A percentile compares a stretch with the other conserved stretches of the same genome.
Conservation (phyloP, 2,113 vertebrate genomes). For the Cyprinodon brontotheroides region DNA sequence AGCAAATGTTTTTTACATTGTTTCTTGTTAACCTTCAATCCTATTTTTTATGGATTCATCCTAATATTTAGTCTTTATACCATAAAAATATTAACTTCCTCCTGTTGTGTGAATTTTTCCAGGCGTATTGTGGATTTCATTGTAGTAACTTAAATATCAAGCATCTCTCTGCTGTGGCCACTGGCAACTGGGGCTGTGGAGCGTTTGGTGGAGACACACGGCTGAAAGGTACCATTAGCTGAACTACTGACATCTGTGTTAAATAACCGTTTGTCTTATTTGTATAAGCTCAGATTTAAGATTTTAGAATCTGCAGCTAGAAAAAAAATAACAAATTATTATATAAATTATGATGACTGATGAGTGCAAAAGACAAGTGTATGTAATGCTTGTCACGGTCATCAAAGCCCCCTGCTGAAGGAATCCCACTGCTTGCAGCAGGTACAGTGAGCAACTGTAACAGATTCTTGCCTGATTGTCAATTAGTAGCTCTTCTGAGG, state of each 20-base stretch:
- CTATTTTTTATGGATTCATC: background rate
- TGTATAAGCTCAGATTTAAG: background rate
- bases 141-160: constrained; percentile 79
- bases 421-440: constrained; percentile 11
- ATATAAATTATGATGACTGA: background rate
- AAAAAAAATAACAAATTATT: background rate
- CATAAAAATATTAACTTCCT: background rate
- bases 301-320: background rate
- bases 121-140: constrained; percentile 95
- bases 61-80: background rate
- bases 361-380: background rate
- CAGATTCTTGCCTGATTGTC: constrained; percentile 24
- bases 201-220: constrained; percentile 93
- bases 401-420: constrained; percentile 8
- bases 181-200: constrained; percentile 98
- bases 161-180: constrained; percentile 91
- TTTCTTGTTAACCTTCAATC: background rate
- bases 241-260: constrained; percentile 11
- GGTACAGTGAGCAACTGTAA: background rate
- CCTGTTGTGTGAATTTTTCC: constrained; percentile 18
- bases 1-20: constrained; percentile 8
- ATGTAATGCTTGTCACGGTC: background rate
- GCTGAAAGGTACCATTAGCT: constrained; percentile 87
- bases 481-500: constrained; percentile 59
- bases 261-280: background rate